phyloP scores from a whole-genome alignment of 2,888 invertebrate genomes.

The Drosophila putrida region DNA sequence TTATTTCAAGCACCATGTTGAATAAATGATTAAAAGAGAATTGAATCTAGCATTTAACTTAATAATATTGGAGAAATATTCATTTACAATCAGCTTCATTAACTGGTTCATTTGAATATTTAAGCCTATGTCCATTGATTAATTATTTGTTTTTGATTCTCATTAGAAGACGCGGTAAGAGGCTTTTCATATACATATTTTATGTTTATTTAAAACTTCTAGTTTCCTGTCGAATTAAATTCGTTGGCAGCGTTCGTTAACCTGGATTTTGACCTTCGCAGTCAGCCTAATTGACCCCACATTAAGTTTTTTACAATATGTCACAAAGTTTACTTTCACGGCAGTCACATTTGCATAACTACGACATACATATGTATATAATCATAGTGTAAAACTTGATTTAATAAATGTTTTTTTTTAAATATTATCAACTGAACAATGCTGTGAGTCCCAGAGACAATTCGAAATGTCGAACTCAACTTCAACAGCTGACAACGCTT shows the following conservation, averaged over 20 bases:
- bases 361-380: background rate
- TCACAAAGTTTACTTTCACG: constrained; percentile 9
- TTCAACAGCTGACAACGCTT: constrained; percentile 66
- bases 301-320: constrained; percentile 5
- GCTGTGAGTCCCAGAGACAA: background rate
- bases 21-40: background rate
- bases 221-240: constrained; percentile 4
- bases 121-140: constrained; percentile 9
- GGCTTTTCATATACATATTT: background rate
- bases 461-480: constrained; percentile 13
- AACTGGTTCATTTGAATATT: constrained; percentile 13
- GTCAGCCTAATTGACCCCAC: constrained; percentile 16
- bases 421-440: constrained; percentile 16
- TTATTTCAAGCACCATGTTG: background rate
- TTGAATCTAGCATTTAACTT: background rate
- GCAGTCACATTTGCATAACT: constrained; percentile 18
- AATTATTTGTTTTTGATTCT: constrained; percentile 35
- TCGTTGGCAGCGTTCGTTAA: background rate
- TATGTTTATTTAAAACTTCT: constrained; percentile 1
- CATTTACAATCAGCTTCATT: constrained; percentile 25
- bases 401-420: constrained; percentile 19
- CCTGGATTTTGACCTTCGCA: constrained; percentile 14
- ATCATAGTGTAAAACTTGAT: constrained; percentile 23
- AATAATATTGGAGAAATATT: constrained; percentile 10
- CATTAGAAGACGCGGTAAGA: constrained; percentile 14